phyloP scores from a whole-genome alignment of 2,888 invertebrate species.

The Charanyca ferruginea region DNA sequence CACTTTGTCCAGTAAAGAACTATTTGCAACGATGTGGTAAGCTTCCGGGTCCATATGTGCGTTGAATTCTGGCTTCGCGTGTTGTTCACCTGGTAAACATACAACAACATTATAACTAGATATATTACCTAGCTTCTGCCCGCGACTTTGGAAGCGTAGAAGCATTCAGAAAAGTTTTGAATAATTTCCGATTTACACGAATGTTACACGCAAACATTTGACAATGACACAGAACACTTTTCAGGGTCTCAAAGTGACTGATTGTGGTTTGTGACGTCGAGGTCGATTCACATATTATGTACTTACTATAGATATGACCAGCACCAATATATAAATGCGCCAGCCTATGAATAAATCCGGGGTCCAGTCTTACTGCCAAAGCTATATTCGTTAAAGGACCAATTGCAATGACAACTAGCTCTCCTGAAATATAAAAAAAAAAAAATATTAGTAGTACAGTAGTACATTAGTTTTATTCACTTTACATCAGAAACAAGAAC shows the following conservation, averaged over 20 bases:
- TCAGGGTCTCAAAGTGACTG: too few species aligned
- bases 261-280: too few species aligned
- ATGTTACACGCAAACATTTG: too few species aligned
- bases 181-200: too few species aligned
- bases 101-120: too few species aligned
- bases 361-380: conserved; percentile 93
- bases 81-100: conserved; percentile 62
- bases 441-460: background rate
- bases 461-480: too few species aligned
- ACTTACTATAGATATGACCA: conserved; percentile 91
- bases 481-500: too few species aligned
- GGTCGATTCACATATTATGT: too few species aligned
- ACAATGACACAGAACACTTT: too few species aligned
- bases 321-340: conserved; percentile 94
- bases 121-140: too few species aligned
- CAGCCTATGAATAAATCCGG: conserved; percentile 91
- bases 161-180: too few species aligned
- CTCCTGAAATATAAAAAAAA: conserved; percentile 76
- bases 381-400: conserved; percentile 96
- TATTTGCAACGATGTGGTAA: conserved; percentile 71
- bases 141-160: too few species aligned
- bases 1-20: conserved; percentile 70
- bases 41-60: conserved; percentile 78
- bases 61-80: conserved; percentile 74
- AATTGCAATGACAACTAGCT: conserved; percentile 92